Evolutionary conservation across 2,797 vertebrate genomes (phyloP).

Genomic region (Rhodeus uyekii): DNA sequence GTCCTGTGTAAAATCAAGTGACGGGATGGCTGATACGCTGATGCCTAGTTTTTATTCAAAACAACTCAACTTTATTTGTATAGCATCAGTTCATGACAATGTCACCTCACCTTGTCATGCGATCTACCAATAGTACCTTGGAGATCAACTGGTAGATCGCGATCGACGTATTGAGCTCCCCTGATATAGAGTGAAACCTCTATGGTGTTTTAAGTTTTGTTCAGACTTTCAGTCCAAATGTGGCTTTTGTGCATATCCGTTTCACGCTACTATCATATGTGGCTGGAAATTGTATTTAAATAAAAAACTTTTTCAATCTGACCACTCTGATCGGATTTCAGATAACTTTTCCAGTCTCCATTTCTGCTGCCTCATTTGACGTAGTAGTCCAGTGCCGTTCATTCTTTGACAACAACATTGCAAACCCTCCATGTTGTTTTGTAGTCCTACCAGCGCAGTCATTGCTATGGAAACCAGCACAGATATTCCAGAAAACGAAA

Average conservation of each 20-base stretch:
- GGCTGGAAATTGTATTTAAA: background rate
- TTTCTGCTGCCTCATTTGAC: no score
- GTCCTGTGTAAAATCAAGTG: no score
- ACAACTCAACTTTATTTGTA: no score
- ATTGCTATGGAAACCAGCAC: background rate
- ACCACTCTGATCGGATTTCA: background rate
- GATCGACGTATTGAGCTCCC: no score
- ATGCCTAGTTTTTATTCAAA: no score
- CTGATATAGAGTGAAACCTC: background rate
- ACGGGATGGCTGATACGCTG: no score
- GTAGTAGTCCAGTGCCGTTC: no score
- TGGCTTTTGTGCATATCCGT: background rate
- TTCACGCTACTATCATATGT: background rate
- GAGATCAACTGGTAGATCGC: no score
- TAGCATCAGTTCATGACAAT: no score
- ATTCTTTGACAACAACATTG: no score
- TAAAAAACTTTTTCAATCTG: background rate
- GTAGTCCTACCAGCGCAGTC: background rate
- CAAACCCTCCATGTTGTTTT: background rate
- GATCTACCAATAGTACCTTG: no score
- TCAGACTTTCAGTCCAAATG: background rate
- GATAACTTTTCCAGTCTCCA: background rate
- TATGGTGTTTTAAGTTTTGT: background rate
- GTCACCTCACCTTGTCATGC: no score
- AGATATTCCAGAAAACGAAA: background rate